Conservation (phyloP, 2,888 invertebrate genomes). For the Lasioglossum marginatum region DNA sequence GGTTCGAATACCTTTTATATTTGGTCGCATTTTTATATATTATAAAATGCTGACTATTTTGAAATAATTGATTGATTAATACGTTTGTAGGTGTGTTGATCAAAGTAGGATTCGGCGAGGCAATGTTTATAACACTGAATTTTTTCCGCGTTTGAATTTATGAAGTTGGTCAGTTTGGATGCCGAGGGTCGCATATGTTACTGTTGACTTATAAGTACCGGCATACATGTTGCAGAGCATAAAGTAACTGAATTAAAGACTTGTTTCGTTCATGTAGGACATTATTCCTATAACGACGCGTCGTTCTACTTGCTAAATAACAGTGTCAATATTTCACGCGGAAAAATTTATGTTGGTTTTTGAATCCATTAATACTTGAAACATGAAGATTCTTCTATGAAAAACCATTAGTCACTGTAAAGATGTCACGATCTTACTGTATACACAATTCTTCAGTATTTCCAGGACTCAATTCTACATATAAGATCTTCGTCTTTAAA, state of each 20-base stretch:
- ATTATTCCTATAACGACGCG: neutral
- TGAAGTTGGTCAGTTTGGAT: conserved; percentile 12
- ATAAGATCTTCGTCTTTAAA: neutral
- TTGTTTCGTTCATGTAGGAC: neutral
- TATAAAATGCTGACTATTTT: neutral
- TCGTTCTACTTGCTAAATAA: conserved; percentile 4
- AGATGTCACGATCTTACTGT: neutral
- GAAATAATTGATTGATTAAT: neutral
- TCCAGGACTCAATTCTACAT: neutral
- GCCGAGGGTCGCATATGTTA: conserved; percentile 3
- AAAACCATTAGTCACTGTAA: neutral
- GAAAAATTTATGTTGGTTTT: neutral
- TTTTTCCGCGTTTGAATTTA: neutral
- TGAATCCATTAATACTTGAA: neutral
- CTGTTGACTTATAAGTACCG: conserved; percentile 13
- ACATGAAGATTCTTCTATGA: neutral
- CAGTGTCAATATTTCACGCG: neutral
- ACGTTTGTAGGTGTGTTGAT: neutral
- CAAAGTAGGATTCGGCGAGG: neutral
- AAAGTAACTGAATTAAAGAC: conserved; percentile 14
- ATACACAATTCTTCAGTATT: neutral
- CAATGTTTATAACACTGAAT: neutral
- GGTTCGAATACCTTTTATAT: neutral
- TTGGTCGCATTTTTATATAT: neutral
- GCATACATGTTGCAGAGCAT: conserved; percentile 9